Percentiles rank a stretch among this genome's conserved stretches.
These are phyloP conservation scores for Nesidiocoris tenuis DNA, from an alignment of 2,888 invertebrate genomes.

Conservation along the genomic window DNA sequence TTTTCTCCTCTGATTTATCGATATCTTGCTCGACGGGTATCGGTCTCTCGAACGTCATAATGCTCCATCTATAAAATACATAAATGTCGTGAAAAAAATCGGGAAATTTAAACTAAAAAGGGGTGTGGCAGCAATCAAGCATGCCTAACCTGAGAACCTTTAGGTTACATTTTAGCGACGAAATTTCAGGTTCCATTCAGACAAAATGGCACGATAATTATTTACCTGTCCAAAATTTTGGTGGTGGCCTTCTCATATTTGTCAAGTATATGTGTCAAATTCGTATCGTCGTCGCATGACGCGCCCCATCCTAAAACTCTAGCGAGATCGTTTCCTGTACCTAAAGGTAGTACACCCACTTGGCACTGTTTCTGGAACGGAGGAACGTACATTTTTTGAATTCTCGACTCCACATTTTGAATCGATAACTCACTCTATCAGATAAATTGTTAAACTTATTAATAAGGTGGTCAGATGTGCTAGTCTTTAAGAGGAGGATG, in stretches of 20 bases:
- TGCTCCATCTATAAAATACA: constrained; percentile 71
- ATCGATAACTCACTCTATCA: background rate
- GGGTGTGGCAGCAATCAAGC: no score
- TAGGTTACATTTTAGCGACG: no score
- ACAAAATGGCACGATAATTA: background rate
- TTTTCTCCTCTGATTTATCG: constrained; percentile 41
- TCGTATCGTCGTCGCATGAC: constrained; percentile 92
- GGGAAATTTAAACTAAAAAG: no score
- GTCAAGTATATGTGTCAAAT: constrained; percentile 86
- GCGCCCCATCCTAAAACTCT: constrained; percentile 95
- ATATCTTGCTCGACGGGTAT: constrained; percentile 58
- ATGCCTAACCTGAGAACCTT: no score
- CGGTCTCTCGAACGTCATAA: constrained; percentile 85
- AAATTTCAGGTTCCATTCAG: no score
- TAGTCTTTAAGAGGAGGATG: no score
- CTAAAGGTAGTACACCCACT: constrained; percentile 90
- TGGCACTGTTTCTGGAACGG: constrained; percentile 79
- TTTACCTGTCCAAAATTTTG: constrained; percentile 89
- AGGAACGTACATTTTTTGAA: constrained; percentile 1
- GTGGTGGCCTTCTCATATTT: constrained; percentile 95
- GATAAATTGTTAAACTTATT: no score
- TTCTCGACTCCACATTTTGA: background rate
- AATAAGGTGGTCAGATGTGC: no score
- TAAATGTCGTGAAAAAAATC: no score
- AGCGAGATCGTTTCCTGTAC: constrained; percentile 95